Base-by-base conservation (phyloP, 2,113 vertebrate genomes). In the Pseudopodoces humilis region DNA sequence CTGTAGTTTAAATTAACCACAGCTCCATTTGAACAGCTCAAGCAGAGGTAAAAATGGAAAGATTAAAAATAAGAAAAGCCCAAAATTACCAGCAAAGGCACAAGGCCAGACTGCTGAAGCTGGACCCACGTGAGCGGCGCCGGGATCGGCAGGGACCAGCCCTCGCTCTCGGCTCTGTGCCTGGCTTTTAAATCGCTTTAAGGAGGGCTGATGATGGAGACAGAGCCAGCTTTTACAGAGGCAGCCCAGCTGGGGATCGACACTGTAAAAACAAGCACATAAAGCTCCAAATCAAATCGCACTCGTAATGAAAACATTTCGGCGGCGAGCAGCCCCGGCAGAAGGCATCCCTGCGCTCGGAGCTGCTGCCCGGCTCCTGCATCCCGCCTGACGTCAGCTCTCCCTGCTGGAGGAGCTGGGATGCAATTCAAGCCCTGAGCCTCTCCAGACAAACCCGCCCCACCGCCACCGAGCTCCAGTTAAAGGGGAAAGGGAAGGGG, bases 321-420 rank as follows among this genome's bases (percentile, higher is more conserved):
- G 22, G 67, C 17, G 93, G 25, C 3, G 68, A 90, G 65, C 90
- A 20, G 53, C 86, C 62, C 49, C 10, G 7, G 70, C 87, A 87
- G 77, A 78, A 93, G 60, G 43, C 63, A 49, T 91, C 90, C 78
- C 72, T 65, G 37, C 3, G 58, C 60, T 37, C 21, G 12, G 86
- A 63, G 94, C 95, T 55, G 75, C 91, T 65, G 79, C 83, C 88
- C 62, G 91, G 50, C 65, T 94, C 92, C 71, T 44, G 92, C 97
- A 97, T 79, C 72, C 17, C 68, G 83, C 6, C 75, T 93, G 96
- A 96, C 41, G 60, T 95, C 95, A 96, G 23, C 37, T 31, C 37
- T 41, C 50, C 50, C 83, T 43, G 85, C 84, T 15, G 23, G 5
- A 68, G 52, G 64, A 86, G 90, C 86, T 20, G 68, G 79, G 63